Base-by-base conservation (phyloP, 1,140 invertebrate species). In the Cotesia typhae region DNA sequence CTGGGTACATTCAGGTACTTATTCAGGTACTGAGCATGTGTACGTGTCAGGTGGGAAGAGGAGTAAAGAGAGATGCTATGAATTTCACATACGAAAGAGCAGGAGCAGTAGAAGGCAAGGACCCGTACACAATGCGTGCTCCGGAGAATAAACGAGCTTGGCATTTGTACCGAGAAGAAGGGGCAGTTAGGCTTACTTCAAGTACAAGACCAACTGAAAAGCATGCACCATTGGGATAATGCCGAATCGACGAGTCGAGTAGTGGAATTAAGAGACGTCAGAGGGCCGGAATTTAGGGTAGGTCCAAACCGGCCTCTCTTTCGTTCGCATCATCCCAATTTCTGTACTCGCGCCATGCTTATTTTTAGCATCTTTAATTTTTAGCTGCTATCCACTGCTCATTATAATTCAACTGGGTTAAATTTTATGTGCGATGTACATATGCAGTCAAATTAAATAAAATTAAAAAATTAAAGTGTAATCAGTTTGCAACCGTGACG, bases 81-180 rank as follows among this genome's bases (percentile, higher is more conserved):
- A 77, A 79, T 79, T 81, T 82, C 78, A 72, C 77, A 76, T 78
- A 82, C 74, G 78, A 81, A 83, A 78, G 80, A 81, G 79, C 73
- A 74, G 70, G 72, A 74, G 70, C 70, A 81, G 71, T 53, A 70
- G 73, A 75, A 80, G 80, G 78, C 79, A 76, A 81, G 82, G 81
- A 80, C 78, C 76, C 76, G 76, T 78, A 71, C 73, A 82, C 81
- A 82, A 81, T 82, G 79, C 80, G 74, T 78, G 77, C 75, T 81
- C 73, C 77, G 72, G 66, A 74, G 76, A 80, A 82, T 81, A 79
- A 82, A 82, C 77, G 78, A 78, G 77, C 75, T 73, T 73, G 77
- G 61, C 59, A 35, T 73, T 51, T 52, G 36, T 57, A 64, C 17
- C 28, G 61, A 59, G 57, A 63, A 71, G 66, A 74, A 60, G 61